phyloP scores from a whole-genome alignment of 1,140 invertebrate species.

The Ditylenchus dipsaci region DNA sequence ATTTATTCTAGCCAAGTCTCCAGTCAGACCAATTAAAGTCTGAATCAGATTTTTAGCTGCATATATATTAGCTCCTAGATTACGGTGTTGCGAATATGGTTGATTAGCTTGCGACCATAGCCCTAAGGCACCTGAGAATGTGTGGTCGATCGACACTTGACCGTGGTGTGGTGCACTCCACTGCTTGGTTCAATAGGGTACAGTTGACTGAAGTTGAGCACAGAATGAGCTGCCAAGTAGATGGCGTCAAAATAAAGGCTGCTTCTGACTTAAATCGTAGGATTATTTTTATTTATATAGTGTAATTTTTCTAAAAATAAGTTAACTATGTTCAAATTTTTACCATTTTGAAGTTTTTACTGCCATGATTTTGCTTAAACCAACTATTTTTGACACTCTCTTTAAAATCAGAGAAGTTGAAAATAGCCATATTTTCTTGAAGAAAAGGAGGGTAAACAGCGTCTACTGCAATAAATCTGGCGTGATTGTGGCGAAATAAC shows the following conservation, averaged over 20 bases:
- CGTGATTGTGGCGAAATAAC: slow-evolving; percentile 56
- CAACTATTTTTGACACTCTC: slow-evolving; percentile 32
- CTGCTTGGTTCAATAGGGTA: slow-evolving; percentile 15
- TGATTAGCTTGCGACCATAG: slow-evolving; percentile 46
- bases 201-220: slow-evolving; percentile 26
- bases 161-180: slow-evolving; percentile 7
- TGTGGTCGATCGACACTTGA: slow-evolving; percentile 37
- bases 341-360: slow-evolving; percentile 46
- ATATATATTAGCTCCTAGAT: not conserved
- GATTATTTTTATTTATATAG: no score
- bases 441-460: slow-evolving; percentile 38
- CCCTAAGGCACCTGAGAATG: slow-evolving; percentile 37
- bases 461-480: slow-evolving; percentile 51
- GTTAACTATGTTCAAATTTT: not conserved
- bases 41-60: slow-evolving; percentile 18
- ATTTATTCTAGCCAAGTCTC: slow-evolving; percentile 41
- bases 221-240: slow-evolving; percentile 44
- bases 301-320: not conserved
- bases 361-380: slow-evolving; percentile 23
- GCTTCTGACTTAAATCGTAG: slow-evolving; percentile 48
- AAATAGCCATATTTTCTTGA: slow-evolving; percentile 6
- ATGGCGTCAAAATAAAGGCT: slow-evolving; percentile 50
- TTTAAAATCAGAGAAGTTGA: slow-evolving; percentile 42
- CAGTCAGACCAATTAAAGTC: slow-evolving; percentile 45
- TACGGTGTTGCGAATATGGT: slow-evolving; percentile 40